phyloP scores from a whole-genome alignment of 2,797 vertebrate genomes.

The Gallinago stenura region DNA sequence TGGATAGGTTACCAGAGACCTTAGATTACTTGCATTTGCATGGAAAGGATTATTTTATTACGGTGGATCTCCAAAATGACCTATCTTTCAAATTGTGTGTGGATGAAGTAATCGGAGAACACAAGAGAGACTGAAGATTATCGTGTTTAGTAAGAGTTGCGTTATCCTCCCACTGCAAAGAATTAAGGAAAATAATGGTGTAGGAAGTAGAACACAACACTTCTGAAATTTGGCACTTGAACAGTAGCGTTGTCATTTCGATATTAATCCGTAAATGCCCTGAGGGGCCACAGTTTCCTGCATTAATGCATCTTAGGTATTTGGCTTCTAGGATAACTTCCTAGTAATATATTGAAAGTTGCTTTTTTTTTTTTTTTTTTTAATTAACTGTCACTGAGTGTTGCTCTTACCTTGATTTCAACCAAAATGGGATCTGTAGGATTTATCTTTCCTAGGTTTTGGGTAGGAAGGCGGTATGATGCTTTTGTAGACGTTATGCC shows the following conservation, averaged over 20 bases:
- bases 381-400: not conserved
- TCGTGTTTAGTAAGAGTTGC: not conserved
- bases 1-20: not conserved
- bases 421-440: not conserved
- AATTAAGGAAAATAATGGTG: not conserved
- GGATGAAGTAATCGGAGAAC: not conserved
- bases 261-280: not conserved
- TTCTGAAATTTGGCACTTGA: not conserved
- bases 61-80: not conserved
- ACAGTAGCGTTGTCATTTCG: not conserved
- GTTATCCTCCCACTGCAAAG: not conserved
- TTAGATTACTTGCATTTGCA: not conserved
- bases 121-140: not conserved
- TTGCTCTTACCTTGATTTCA: not conserved
- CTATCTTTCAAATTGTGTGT: not conserved
- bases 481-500: rapidly evolving
- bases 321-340: not conserved
- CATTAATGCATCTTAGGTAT: rapidly evolving
- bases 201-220: not conserved
- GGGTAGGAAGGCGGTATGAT: not conserved
- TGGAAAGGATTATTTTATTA: not conserved
- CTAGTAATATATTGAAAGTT: not conserved
- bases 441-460: not conserved
- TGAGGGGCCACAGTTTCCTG: not conserved
- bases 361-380: not conserved